phyloP scores from a whole-genome alignment of 2,797 vertebrate species.

The Microchirus variegatus region DNA sequence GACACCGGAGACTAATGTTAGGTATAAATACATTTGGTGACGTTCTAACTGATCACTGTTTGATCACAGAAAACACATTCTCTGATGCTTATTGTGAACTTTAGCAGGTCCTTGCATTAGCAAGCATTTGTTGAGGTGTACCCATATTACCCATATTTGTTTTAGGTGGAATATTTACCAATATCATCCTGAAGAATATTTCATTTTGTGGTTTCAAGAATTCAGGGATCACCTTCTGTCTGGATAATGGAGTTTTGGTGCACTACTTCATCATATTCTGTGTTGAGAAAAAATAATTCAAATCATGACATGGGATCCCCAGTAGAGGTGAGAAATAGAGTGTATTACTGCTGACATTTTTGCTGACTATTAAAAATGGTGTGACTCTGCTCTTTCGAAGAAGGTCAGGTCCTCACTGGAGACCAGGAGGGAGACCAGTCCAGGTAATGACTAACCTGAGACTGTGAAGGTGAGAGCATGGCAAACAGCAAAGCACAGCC shows the following conservation, averaged over 20 bases:
- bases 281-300: neutral
- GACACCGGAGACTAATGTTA: no score
- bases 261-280: neutral
- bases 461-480: slow-evolving; percentile 23
- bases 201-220: no score
- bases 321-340: slow-evolving; percentile 3
- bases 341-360: slow-evolving; percentile 22
- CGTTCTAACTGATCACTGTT: no score
- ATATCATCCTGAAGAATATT: no score
- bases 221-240: no score
- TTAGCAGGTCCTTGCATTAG: no score
- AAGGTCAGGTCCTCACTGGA: slow-evolving; percentile 41
- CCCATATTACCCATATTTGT: no score
- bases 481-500: slow-evolving; percentile 27
- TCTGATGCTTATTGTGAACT: no score
- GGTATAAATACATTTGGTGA: no score
- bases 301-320: neutral
- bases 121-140: no score
- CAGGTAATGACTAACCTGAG: slow-evolving; percentile 8
- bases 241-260: neutral
- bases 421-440: slow-evolving; percentile 7
- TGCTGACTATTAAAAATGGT: slow-evolving; percentile 18
- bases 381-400: slow-evolving; percentile 25
- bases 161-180: no score
- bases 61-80: no score